phyloP scores from a whole-genome alignment of 2,888 invertebrate genomes.

The Hirtodrosophila alboralis region DNA sequence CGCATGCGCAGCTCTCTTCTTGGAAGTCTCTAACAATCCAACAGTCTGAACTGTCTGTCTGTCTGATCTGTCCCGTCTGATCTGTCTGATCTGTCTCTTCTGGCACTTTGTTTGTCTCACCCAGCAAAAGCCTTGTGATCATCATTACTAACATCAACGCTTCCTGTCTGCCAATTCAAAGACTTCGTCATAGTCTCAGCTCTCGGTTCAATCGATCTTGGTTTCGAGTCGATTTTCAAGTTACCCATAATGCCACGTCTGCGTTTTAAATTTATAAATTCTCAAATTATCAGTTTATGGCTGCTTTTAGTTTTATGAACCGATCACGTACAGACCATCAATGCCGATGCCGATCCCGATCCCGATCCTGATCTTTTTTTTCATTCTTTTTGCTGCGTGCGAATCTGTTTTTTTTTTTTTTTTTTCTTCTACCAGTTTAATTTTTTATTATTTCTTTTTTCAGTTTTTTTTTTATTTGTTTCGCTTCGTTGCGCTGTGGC shows the following conservation, averaged over 20 bases:
- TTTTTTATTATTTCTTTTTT: conserved; percentile 2
- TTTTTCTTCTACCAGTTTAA: conserved; percentile 44
- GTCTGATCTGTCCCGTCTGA: too few species aligned
- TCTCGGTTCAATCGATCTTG: conserved; percentile 40
- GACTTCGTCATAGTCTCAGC: conserved; percentile 7
- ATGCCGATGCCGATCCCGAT: conserved; percentile 37
- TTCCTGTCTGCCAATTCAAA: conserved; percentile 52
- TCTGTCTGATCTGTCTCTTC: background rate
- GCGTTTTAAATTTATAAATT: conserved; percentile 76
- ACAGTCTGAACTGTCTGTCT: conserved; percentile 11
- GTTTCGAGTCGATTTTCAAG: conserved; percentile 34
- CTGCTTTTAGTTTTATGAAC: conserved; percentile 78
- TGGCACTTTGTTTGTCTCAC: conserved; percentile 18
- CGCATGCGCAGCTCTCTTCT: conserved; percentile 45
- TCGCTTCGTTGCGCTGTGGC: conserved; percentile 43
- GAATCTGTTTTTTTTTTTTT: too few species aligned
- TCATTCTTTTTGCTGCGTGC: conserved; percentile 57
- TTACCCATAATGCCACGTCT: conserved; percentile 60
- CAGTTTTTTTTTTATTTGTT: conserved; percentile 20
- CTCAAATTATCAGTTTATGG: conserved; percentile 79
- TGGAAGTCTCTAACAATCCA: conserved; percentile 38
- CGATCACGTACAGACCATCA: conserved; percentile 78
- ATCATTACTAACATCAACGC: conserved; percentile 44
- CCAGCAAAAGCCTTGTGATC: conserved; percentile 19
- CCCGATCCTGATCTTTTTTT: conserved; percentile 25